phyloP scores from a whole-genome alignment of 2,888 invertebrate species.

The Deilephila porcellus region DNA sequence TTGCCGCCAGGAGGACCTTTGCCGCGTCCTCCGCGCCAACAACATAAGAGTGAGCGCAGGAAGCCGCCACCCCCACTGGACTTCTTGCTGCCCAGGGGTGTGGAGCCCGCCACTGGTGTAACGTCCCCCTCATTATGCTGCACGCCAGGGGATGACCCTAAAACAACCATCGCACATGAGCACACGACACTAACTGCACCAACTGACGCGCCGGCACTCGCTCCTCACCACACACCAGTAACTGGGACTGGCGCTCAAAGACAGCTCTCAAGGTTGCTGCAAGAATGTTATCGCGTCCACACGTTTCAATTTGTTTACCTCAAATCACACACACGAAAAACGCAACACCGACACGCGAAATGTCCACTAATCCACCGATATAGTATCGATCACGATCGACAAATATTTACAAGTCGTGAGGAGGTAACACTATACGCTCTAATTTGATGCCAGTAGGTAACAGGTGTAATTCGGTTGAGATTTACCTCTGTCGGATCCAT shows the following conservation, averaged over 20 bases:
- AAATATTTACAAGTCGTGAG: conserved; percentile 72
- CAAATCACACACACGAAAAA: conserved; percentile 60
- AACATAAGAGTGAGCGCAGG: conserved; percentile 93
- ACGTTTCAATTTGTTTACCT: conserved; percentile 80
- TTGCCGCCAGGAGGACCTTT: conserved; percentile 82
- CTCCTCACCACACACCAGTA: conserved; percentile 47
- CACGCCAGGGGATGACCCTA: conserved; percentile 84
- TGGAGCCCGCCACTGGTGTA: conserved; percentile 80
- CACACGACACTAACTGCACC: conserved; percentile 44
- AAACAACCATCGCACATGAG: conserved; percentile 68
- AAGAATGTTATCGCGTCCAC: conserved; percentile 75
- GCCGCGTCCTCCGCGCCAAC: conserved; percentile 89
- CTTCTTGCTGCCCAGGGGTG: conserved; percentile 76
- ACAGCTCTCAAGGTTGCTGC: conserved; percentile 76
- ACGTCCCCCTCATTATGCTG: conserved; percentile 83
- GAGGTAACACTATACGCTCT: conserved; percentile 82
- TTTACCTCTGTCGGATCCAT: conserved; percentile 96
- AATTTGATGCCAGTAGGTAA: conserved; percentile 82
- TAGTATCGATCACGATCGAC: conserved; percentile 60
- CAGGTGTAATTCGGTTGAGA: conserved; percentile 82
- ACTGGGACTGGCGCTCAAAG: conserved; percentile 57
- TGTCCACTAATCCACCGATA: conserved; percentile 54
- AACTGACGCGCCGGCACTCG: conserved; percentile 34
- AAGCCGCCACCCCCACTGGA: conserved; percentile 87
- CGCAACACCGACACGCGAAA: conserved; percentile 50